Evolutionary conservation across 35 echinoderm and acorn worm genomes (phyloP).

Genomic region (Stichopus chloronotus): DNA sequence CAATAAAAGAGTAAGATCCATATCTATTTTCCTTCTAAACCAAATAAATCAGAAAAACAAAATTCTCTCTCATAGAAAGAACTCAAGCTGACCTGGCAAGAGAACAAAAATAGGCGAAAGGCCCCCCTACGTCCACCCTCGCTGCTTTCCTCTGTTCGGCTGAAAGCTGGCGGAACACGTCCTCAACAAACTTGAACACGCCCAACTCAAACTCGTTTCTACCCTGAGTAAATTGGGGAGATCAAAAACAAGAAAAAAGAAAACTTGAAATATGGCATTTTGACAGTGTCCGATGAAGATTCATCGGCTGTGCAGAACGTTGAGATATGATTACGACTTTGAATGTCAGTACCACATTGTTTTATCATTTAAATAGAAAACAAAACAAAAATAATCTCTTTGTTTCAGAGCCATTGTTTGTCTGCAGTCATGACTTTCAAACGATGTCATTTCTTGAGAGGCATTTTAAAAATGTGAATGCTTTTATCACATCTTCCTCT

Average conservation of each 20-base stretch:
- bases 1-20: no score
- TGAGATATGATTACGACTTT: background rate
- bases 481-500: no score
- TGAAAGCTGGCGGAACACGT: slow-evolving; percentile 35
- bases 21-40: background rate
- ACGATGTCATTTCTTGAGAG: no score
- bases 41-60: background rate
- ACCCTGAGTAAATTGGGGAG: background rate
- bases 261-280: background rate
- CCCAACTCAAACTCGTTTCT: slow-evolving; percentile 34
- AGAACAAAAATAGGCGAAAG: slow-evolving; percentile 43
- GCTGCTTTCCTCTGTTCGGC: slow-evolving; percentile 41
- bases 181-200: slow-evolving; percentile 51
- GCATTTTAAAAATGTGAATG: no score
- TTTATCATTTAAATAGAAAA: no score
- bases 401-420: no score
- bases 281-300: background rate
- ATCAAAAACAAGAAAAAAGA: background rate
- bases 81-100: slow-evolving; percentile 34
- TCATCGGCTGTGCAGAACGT: background rate
- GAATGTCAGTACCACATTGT: background rate
- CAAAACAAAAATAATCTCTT: no score
- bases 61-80: background rate
- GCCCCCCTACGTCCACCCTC: background rate
- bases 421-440: no score